Evolutionary conservation across 2,797 vertebrate genomes (phyloP), one percentile per base, ranked within the genome.

Genomic region (Aphelocoma californica): DNA sequence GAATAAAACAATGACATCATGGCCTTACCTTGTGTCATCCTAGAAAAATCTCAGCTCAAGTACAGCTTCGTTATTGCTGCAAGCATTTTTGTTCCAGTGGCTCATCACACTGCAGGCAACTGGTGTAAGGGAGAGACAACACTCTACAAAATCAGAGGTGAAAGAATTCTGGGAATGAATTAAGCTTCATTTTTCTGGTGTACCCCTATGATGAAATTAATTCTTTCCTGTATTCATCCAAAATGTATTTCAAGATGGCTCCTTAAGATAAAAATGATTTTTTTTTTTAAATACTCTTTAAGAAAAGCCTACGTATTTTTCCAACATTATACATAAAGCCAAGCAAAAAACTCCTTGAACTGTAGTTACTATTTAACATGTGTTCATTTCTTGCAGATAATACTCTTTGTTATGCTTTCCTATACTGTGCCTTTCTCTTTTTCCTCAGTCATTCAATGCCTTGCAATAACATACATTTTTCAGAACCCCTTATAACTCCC

Each of bases 31-130:
- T 93, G 61, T 87, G 94, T 95, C 69, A n/a, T 91, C 60, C 78
- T 87, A 82, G 81, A 89, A 96, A 73, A 97, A 93, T 71, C 57
- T 94, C 54, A 36, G 72, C 74, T 96, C 78, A 92, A 96, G 71
- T 64, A 81, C 96, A 95, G 62, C 20, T 77, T 29, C 45, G 40
- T n/a, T 57, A 77, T 50, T 91, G 44, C 16, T 21, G 45, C 29
- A 91, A 78, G 34, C 6, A 25, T 78, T 80, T 75, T 83, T 91
- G 40, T 67, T 84, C 26, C 45, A 40, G 40, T 17, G 10, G n/a
- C 73, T 92, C 44, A 45, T 44, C 45, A 7, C 32, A 28, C 19
- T 54, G 13, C 10, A 54, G 25, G 34, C 6, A 9, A 36, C 21
- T 21, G 12, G 45, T 90, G 14, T n/a, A 64, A 74, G 44, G 25